Evolutionary conservation across 1,140 invertebrate genomes (phyloP), one percentile per base, ranked within the genome.

Genomic region (Eurosta solidaginis): DNA sequence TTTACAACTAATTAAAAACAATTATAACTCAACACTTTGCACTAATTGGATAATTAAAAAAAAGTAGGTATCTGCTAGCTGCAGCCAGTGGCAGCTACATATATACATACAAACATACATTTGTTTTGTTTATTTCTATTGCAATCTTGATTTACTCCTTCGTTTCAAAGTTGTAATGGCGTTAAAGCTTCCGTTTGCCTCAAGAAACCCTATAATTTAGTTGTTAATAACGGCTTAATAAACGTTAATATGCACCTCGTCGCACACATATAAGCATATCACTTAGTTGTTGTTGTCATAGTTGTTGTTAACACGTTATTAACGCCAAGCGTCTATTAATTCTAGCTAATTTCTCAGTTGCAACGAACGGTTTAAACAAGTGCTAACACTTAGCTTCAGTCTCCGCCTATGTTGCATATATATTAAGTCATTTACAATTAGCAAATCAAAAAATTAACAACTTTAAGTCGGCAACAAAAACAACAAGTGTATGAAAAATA

Each of bases 351-450:
- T 47, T 59, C 29, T 12, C 54, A 59, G 54, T 29, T 20, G 5
- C 27, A 36, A 9, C 12, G 45, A 14, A 47, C 14, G 12, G 3
- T 12, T 4, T n/a, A 47, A 47, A 47, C 45, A 17, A 47, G 12
- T 14, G 14, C 5, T 14, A 47, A n/a, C 45, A n/a, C 45, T n/a
- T 47, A 47, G n/a, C 45, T n/a, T 47, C 12, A 47, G 7, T 47
- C 14, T 17, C 7, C n/a, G n/a, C n/a, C n/a, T n/a, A n/a, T n/a
- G n/a, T 14, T n/a, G 45, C 5, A 25, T 59, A 29, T 29, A 33
- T 59, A 59, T 59, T 59, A 59, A 59, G 54, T 59, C 29, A 59
- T 59, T 59, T 59, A 29, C 54, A 59, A 59, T 59, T 59, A 59
- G 54, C 54, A 59, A 59, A 59, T 59, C 54, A 36, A 59, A 36